Evolutionary conservation across 1,140 invertebrate genomes (phyloP).

Genomic region (Charaxes varanes): DNA sequence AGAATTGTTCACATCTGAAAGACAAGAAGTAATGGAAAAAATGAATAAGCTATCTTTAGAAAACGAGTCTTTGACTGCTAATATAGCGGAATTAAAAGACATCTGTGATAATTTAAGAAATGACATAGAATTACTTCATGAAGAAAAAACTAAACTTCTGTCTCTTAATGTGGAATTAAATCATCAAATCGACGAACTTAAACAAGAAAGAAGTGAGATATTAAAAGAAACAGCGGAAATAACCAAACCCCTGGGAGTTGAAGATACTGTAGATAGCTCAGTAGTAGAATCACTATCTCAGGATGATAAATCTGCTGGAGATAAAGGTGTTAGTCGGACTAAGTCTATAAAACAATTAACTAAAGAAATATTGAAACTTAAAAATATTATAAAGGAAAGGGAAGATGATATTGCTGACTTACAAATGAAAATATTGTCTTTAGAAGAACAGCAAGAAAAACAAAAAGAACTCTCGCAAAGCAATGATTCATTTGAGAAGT

Average conservation of each 20-base stretch:
- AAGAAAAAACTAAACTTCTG: slow-evolving; percentile 74
- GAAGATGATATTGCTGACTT: slow-evolving; percentile 72
- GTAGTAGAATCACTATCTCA: slow-evolving; percentile 28
- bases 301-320: slow-evolving; percentile 47
- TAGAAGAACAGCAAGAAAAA: slow-evolving; percentile 67
- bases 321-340: slow-evolving; percentile 46
- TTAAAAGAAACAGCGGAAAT: slow-evolving; percentile 59
- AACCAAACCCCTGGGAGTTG: slow-evolving; percentile 37
- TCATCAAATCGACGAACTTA: slow-evolving; percentile 63
- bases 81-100: slow-evolving; percentile 74
- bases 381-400: slow-evolving; percentile 72
- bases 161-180: slow-evolving; percentile 49
- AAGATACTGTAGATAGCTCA: slow-evolving; percentile 39
- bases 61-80: slow-evolving; percentile 75
- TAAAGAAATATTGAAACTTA: slow-evolving; percentile 69
- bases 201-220: slow-evolving; percentile 53
- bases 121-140: slow-evolving; percentile 74
- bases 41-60: slow-evolving; percentile 78
- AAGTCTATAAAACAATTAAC: slow-evolving; percentile 69
- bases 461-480: slow-evolving; percentile 45
- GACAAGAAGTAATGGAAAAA: slow-evolving; percentile 80
- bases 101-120: slow-evolving; percentile 69
- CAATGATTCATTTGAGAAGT: slow-evolving; percentile 39
- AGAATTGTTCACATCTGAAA: slow-evolving; percentile 78
- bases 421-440: slow-evolving; percentile 65